A percentile compares a stretch with the other conserved stretches of the same genome.
Conservation (phyloP, 2,797 vertebrate species). For the Paramormyrops hopkinsi region DNA sequence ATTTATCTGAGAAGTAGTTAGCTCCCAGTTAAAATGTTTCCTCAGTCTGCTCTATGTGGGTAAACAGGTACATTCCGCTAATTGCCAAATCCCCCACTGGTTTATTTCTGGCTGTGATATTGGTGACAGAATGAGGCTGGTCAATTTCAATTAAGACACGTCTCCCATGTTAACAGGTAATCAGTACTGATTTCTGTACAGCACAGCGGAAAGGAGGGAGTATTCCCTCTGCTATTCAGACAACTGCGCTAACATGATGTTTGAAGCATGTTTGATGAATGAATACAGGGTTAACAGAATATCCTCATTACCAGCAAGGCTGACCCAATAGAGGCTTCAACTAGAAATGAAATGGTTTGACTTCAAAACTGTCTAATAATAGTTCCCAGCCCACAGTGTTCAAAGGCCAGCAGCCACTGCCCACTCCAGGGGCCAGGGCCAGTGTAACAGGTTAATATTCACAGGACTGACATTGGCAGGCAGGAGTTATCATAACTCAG, state of each 20-base stretch:
- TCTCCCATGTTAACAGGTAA: not conserved
- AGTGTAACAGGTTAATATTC: not conserved
- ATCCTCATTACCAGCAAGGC: not conserved
- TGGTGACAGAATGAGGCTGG: not conserved
- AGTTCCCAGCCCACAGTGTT: not conserved
- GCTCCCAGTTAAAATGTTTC: not conserved
- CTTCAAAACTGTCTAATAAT: not conserved
- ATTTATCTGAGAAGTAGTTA: not conserved
- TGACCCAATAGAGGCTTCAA: not conserved
- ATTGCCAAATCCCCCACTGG: not conserved
- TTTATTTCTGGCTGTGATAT: constrained; percentile 3
- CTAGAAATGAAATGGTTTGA: not conserved
- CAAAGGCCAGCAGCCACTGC: not conserved
- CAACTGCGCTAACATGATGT: not conserved
- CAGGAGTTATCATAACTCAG: not conserved
- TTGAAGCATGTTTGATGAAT: not conserved
- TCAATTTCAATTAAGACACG: constrained; percentile 20
- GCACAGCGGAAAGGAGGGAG: not conserved
- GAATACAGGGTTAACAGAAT: not conserved
- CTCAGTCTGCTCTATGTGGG: not conserved
- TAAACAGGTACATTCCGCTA: not conserved
- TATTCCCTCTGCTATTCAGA: not conserved
- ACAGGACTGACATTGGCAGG: not conserved
- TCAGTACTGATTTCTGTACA: constrained; percentile 9
- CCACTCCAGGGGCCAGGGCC: not conserved